A percentile compares a stretch with the other conserved stretches of the same genome.
Evolutionary conservation across 2,113 vertebrate species (phyloP).

Genomic region (Triplophysa rosa): DNA sequence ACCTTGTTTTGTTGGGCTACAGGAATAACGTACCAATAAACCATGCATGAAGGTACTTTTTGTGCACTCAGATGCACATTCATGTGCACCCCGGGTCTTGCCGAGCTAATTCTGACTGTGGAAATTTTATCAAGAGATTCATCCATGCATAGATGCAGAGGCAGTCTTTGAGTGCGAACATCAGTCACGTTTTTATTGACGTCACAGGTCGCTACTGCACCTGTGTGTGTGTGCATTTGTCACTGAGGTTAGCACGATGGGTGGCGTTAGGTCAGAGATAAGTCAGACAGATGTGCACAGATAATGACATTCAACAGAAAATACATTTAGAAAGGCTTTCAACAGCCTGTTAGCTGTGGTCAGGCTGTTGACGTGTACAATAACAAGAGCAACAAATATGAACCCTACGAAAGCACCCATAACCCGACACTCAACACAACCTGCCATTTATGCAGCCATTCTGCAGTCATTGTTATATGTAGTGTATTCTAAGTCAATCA

Average conservation of each 20-base stretch:
- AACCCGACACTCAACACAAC: too few species aligned
- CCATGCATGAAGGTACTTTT: not conserved
- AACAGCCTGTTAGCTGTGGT: slow-evolving; percentile 15
- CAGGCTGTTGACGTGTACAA: slow-evolving; percentile 4
- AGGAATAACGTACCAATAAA: too few species aligned
- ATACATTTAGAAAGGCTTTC: slow-evolving; percentile 44
- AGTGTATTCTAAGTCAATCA: too few species aligned
- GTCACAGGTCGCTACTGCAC: slow-evolving; percentile 1
- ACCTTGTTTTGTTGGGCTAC: too few species aligned
- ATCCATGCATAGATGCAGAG: slow-evolving; percentile 12
- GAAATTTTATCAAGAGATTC: slow-evolving; percentile 2
- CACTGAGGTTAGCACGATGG: not conserved
- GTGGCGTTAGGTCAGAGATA: not conserved
- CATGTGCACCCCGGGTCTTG: not conserved
- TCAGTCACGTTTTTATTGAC: slow-evolving; percentile 21
- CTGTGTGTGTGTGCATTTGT: not conserved
- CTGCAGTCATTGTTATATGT: not conserved
- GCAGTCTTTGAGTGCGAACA: not conserved
- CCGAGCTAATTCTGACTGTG: not conserved
- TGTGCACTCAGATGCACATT: not conserved
- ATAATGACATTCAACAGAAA: slow-evolving; percentile 41
- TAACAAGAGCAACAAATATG: not conserved
- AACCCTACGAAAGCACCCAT: not conserved
- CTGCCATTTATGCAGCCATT: not conserved
- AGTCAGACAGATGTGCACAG: slow-evolving; percentile 35